These are phyloP conservation scores for Chymomyza costata DNA, from an alignment of 1,140 invertebrate species.

Conservation along the genomic window DNA sequence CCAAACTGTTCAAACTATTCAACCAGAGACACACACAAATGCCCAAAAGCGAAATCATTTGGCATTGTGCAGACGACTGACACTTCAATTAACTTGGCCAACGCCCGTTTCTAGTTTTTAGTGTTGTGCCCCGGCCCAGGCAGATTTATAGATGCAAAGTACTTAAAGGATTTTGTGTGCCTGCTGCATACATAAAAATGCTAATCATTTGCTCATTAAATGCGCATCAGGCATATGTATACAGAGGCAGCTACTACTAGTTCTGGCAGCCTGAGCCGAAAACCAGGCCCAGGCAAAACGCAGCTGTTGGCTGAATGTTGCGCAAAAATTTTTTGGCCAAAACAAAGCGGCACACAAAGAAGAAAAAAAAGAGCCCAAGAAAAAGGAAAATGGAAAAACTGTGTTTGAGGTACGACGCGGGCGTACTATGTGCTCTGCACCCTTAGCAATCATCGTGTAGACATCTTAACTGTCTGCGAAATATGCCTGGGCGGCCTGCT, in stretches of 20 bases:
- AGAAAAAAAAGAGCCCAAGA: conserved; percentile 19
- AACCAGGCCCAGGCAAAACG: conserved; percentile 9
- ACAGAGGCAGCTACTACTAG: conserved; percentile 35
- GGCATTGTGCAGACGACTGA: too few relatives aligned
- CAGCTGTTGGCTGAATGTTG: conserved; percentile 54
- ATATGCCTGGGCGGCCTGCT: conserved; percentile 22
- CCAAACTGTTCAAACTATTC: too few relatives aligned
- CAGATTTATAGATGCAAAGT: conserved; percentile 17
- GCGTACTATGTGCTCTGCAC: too few relatives aligned
- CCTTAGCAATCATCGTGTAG: conserved; percentile 6
- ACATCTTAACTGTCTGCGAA: conserved; percentile 41
- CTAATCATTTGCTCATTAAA: conserved; percentile 72
- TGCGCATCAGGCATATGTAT: conserved; percentile 47
- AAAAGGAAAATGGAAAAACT: too few relatives aligned
- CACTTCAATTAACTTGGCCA: too few relatives aligned
- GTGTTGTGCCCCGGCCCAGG: not conserved
- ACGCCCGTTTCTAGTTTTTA: too few relatives aligned
- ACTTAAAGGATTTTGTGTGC: conserved; percentile 21
- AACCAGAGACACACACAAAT: too few relatives aligned
- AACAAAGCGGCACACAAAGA: conserved; percentile 28
- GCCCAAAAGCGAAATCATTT: too few relatives aligned
- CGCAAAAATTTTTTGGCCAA: conserved; percentile 46
- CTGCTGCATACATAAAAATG: conserved; percentile 36
- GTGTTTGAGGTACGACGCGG: too few relatives aligned
- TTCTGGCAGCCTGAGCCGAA: not conserved